Evolutionary conservation across 2,113 vertebrate genomes (phyloP).

Genomic region (Myodes glareolus): DNA sequence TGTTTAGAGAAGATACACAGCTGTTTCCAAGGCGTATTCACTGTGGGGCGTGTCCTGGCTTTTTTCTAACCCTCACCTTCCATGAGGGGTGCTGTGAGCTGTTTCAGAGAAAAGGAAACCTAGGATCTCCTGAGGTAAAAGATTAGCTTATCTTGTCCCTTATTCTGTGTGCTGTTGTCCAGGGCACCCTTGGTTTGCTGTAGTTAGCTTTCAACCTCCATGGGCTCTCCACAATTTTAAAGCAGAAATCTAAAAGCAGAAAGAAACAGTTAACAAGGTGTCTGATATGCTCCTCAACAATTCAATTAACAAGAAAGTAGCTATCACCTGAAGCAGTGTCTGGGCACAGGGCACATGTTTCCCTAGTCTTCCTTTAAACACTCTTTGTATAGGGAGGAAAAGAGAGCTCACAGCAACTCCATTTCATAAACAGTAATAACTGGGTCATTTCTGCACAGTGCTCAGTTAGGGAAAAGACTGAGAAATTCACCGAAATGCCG

Average conservation of each 20-base stretch:
- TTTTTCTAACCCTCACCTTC: neutral
- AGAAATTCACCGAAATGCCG: slow-evolving; percentile 52
- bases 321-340: slow-evolving; percentile 5
- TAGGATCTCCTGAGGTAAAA: slow-evolving; percentile 49
- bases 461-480: slow-evolving; percentile 42
- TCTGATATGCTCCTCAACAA: neutral
- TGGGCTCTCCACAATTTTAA: slow-evolving; percentile 13
- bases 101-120: slow-evolving; percentile 44
- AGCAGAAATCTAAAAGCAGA: slow-evolving; percentile 24
- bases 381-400: neutral
- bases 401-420: slow-evolving; percentile 29
- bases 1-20: slow-evolving; percentile 34
- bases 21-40: neutral
- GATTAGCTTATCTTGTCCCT: neutral
- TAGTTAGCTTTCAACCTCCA: neutral
- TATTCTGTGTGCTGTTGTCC: neutral
- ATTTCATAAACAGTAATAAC: slow-evolving; percentile 40
- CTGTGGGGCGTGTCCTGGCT: neutral
- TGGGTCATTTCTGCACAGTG: slow-evolving; percentile 47
- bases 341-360: neutral
- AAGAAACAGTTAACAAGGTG: neutral
- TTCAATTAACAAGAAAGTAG: neutral
- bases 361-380: neutral
- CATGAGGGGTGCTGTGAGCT: neutral
- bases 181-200: neutral